Base-by-base conservation (phyloP, 2,888 invertebrate genomes). In the Lasius platythorax region DNA sequence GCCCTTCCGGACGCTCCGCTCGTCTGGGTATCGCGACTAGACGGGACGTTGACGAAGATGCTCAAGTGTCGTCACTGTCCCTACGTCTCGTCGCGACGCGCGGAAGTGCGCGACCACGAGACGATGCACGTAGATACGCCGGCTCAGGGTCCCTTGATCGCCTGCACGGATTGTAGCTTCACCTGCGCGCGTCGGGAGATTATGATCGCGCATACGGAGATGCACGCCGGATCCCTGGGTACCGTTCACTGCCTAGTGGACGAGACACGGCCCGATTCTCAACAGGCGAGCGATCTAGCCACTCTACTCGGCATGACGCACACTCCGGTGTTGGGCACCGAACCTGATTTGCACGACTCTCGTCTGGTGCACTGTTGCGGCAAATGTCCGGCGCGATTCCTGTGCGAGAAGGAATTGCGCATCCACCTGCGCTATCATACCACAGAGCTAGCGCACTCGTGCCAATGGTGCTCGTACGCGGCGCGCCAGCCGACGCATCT, bases 51-150 rank as follows among this genome's bases (percentile, higher is more conserved):
- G 85, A 96, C 97, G 75, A 98, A 98, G 95, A 97, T 98, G 97
- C 97, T 97, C 94, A 97, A 98, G 93, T 98, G 98, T 93, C 96
- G 97, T 46, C 97, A 96, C 93, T 98, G 98, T 93, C 98, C 98
- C 0, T 98, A 98, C 94, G 97, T 98, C 18, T 98, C 98, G 93
- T 96, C 97, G n/a, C 96, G 98, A 73, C 97, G 97, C 92, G 97
- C 97, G 66, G 98, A 98, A 94, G 97, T 98, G 84, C 96, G 97
- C 46, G 97, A 98, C 91, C 98, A 98, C 94, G 98, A 98, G 94
- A 97, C 97, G 93, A 97, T 98, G 96, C 98, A 98, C 94, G 96
- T 95, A 43, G 95, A 94, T 53, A 88, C 95, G 0, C 95, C 95
- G 70, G 95, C 92, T 88, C 95, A 96, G 75, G 96, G 96, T 75